Percentiles rank a stretch among this genome's conserved stretches.
These are phyloP conservation scores for Parnassius mnemosyne DNA, from an alignment of 2,888 invertebrate genomes.

Conservation along the genomic window DNA sequence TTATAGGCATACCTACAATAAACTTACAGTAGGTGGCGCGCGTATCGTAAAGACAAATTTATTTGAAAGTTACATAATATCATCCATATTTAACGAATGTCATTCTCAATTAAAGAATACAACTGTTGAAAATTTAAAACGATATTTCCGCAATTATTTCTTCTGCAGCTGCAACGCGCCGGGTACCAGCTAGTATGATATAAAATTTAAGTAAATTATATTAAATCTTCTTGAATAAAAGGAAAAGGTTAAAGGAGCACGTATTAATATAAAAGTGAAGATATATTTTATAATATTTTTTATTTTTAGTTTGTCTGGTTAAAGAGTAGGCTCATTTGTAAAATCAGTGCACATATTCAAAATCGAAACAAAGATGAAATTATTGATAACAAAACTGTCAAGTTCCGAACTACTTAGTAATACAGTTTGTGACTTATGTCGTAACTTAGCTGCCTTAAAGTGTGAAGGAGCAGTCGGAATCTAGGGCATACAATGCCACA, in stretches of 20 bases:
- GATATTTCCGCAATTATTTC: too few species aligned
- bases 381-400: conserved; percentile 50
- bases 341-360: conserved; percentile 70
- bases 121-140: too few species aligned
- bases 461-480: conserved; percentile 26
- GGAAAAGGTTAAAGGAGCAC: not conserved
- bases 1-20: too few species aligned
- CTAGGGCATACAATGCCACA: conserved; percentile 26
- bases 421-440: conserved; percentile 57
- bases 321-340: conserved; percentile 54
- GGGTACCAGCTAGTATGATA: too few species aligned
- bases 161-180: too few species aligned
- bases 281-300: conserved; percentile 47
- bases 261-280: conserved; percentile 30
- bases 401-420: conserved; percentile 45
- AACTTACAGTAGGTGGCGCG: too few species aligned
- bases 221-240: too few species aligned
- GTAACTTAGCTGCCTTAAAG: conserved; percentile 33
- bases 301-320: conserved; percentile 61
- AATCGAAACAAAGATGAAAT: conserved; percentile 57
- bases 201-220: too few species aligned
- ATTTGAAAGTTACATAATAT: too few species aligned
- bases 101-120: too few species aligned
- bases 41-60: too few species aligned
- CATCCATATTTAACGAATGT: too few species aligned